Evolutionary conservation across 2,888 invertebrate genomes (phyloP), one percentile per base, ranked within the genome.

Genomic region (Parochlus steinenii): DNA sequence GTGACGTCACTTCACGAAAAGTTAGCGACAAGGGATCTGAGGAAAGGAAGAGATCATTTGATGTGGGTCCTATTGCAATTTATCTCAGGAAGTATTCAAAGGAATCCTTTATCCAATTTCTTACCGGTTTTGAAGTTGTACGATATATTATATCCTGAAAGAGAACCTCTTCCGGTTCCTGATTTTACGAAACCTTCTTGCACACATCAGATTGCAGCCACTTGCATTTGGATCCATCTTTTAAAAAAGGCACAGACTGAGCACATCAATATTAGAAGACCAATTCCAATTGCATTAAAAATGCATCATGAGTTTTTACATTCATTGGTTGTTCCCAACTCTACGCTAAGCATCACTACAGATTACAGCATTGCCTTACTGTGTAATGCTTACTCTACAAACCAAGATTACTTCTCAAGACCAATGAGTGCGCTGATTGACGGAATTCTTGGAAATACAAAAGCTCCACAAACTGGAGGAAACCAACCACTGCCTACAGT

Each of bases 61-160:
- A 97, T 98, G 95, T 97, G 97, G 95, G 83, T 92, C 14, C 62
- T 97, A 12, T 62, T 98, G 27, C 97, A 98, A 61, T 95, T 92
- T 50, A 87, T 97, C 47, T 93, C 95, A 1, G 93, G 93, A 31
- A 90, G 89, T 50, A 92, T 92, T 48, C 89, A 90, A 55, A 76
- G 90, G 46, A 92, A 92, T 60, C 85, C 90, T 0, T 58, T 85
- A 30, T 74, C 78, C 1, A 87, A 86, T 53, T 89, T 89, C 50
- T 60, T 89, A 41, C 87, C 90, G 0, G 86, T 93, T 40, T 71
- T 93, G 46, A 79, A 83, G 52, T 63, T 95, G 8, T 89, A 89
- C 55, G 92, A 93, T 56, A 63, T 92, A 18, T 62, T 97, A 4
- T 97, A 93, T 55, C 85, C 87, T 0, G 93, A 93, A 51, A 80